Evolutionary conservation across 2,113 vertebrate genomes (phyloP), one percentile per base, ranked within the genome.

Genomic region (Otus sunia): DNA sequence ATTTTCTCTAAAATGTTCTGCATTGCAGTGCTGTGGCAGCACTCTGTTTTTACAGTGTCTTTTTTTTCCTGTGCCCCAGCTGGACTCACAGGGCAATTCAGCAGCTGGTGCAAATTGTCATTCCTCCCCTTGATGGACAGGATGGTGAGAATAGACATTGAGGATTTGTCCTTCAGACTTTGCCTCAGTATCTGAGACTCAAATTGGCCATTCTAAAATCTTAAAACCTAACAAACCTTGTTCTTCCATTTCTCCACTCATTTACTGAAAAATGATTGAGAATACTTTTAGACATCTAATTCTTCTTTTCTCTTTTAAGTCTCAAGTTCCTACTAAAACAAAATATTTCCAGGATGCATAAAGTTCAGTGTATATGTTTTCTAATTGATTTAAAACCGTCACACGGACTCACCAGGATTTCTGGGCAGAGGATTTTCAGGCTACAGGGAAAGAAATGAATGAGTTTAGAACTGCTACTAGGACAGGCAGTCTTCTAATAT

Each of bases 1-100:
- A 92, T 95, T 96, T 96, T 94, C 92, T 94, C 86, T 92, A 68
- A 96, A 95, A 84, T 2, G 3, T 58, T 94, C 84, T 95, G 91
- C 86, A 75, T 78, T 97, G 89, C 94, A 82, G 95, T 87, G 94
- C 91, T 95, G 90, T 82, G 69, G 66, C 73, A 95, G 83, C 91
- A 87, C 39, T 94, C 92, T 64, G 23, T 23, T 95, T 96, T 87
- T 72, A 86, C 22, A 59, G 72, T 7, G 4, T 52, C 8, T 83
- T 37, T 64, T 89, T 73, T 50, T 60, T 39, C 15, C n/a, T 49
- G 47, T 5, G 32, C 60, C 74, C 66, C 58, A 80, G 62, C 58
- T 88, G 78, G 76, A 87, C 47, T 87, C n/a, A 73, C 18, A 92
- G 89, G 71, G 45, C 89, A 92, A 82, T 82, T 73, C 80, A 89